phyloP scores from a whole-genome alignment of 2,113 vertebrate genomes.

The Vicugna pacos region DNA sequence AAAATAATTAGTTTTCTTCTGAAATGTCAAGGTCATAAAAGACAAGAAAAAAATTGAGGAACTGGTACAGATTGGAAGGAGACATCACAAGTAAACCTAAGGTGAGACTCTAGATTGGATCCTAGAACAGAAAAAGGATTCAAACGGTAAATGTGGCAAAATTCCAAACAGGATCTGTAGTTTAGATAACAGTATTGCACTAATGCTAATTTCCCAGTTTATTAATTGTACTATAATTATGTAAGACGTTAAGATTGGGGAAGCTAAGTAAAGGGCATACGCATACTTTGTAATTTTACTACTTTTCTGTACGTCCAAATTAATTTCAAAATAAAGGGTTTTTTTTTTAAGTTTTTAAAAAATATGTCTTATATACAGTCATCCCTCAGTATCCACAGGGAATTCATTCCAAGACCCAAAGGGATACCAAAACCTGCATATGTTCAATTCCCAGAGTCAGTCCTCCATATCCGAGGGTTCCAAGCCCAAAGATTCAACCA shows the following conservation, averaged over 20 bases:
- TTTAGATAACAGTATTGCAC: not conserved
- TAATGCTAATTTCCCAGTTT: not conserved
- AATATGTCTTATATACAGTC: not conserved
- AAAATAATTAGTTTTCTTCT: not conserved
- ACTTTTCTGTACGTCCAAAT: not conserved
- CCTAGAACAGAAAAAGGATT: not conserved
- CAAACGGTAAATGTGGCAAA: not conserved
- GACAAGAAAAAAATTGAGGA: not conserved
- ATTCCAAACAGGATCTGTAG: not conserved
- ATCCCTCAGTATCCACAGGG: not conserved
- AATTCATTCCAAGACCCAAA: not conserved
- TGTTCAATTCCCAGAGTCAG: not conserved
- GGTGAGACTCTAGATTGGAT: not conserved
- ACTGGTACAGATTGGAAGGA: not conserved
- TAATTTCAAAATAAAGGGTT: not conserved
- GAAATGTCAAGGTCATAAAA: not conserved
- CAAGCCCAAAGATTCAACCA: not conserved
- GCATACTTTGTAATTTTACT: not conserved
- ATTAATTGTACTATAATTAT: not conserved
- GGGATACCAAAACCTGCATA: not conserved
- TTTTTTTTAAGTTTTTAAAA: not conserved
- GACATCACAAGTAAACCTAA: not conserved
- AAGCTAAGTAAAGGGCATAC: not conserved
- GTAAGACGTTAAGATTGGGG: not conserved
- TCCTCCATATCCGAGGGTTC: not conserved